A percentile compares a stretch with the other conserved stretches of the same genome.
These are phyloP conservation scores for Silvanus unidentatus DNA, from an alignment of 2,888 invertebrate genomes.

Conservation along the genomic window DNA sequence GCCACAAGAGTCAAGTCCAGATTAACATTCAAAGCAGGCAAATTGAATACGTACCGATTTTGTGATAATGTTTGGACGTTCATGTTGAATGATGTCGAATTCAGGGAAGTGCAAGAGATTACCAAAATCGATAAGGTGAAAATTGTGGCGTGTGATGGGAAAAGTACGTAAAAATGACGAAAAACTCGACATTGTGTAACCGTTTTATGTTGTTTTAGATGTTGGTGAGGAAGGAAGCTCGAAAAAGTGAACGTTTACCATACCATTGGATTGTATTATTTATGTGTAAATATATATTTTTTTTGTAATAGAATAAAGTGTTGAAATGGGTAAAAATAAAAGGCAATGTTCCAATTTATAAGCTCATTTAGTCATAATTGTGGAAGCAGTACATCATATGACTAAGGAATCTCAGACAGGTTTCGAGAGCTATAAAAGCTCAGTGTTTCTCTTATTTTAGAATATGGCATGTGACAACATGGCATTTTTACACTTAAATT, in stretches of 20 bases:
- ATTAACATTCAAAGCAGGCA: conserved; percentile 87
- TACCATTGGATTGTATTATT: too few species aligned
- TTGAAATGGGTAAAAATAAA: too few species aligned
- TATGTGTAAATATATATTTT: too few species aligned
- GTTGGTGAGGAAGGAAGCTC: conserved; percentile 39
- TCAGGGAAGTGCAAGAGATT: conserved; percentile 89
- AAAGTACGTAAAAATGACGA: conserved; percentile 53
- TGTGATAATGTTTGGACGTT: conserved; percentile 99
- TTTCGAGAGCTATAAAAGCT: conserved; percentile 26
- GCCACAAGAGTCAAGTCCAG: conserved; percentile 87
- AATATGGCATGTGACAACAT: conserved; percentile 41
- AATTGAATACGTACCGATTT: conserved; percentile 84
- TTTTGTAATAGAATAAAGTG: too few species aligned
- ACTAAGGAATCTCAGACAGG: conserved; percentile 40
- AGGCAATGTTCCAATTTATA: conserved; percentile 37
- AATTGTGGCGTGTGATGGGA: conserved; percentile 97
- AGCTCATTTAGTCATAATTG: conserved; percentile 45
- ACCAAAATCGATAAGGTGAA: conserved; percentile 92
- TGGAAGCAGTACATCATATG: conserved; percentile 44
- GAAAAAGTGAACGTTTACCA: conserved; percentile 37
- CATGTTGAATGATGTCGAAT: conserved; percentile 96
- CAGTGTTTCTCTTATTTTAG: conserved; percentile 27
- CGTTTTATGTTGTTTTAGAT: conserved; percentile 29
- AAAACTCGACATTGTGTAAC: not conserved
- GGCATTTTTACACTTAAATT: conserved; percentile 20